Conservation (phyloP, 1,140 invertebrate genomes). For the Bombus waltoni region DNA sequence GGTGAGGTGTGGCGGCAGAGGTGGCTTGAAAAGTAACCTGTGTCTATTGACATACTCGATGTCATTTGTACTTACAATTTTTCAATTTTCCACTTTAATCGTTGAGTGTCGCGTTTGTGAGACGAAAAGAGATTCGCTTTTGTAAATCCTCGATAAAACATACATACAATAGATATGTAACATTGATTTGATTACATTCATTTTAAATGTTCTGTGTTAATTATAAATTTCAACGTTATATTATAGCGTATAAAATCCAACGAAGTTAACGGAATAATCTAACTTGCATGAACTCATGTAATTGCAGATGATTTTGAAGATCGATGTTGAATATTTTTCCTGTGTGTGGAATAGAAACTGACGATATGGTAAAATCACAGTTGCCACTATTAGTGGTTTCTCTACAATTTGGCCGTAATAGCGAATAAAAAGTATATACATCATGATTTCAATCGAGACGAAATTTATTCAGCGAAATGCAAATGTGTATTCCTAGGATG, state of each 20-base stretch:
- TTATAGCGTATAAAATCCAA: neutral
- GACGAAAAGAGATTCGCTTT: neutral
- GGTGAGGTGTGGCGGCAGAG: neutral
- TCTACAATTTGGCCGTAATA: neutral
- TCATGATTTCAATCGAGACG: neutral
- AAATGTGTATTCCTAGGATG: conserved; percentile 84
- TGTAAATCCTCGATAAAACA: neutral
- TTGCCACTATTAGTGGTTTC: neutral
- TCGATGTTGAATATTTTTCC: conserved; percentile 76
- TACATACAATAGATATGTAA: neutral
- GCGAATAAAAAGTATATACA: neutral
- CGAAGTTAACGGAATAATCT: neutral
- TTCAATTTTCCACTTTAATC: neutral
- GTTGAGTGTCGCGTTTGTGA: neutral
- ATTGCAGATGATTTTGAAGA: conserved; percentile 79
- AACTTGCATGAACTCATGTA: neutral
- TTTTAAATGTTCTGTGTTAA: neutral
- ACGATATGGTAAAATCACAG: conserved; percentile 83
- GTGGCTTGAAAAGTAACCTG: neutral
- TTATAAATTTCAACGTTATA: neutral
- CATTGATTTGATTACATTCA: neutral
- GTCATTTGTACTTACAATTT: neutral
- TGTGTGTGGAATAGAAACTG: conserved; percentile 81
- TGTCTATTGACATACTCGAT: neutral
- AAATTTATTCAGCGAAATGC: conserved; percentile 15